phyloP scores from a whole-genome alignment of 2,113 vertebrate genomes.

The Hymenochirus boettgeri region DNA sequence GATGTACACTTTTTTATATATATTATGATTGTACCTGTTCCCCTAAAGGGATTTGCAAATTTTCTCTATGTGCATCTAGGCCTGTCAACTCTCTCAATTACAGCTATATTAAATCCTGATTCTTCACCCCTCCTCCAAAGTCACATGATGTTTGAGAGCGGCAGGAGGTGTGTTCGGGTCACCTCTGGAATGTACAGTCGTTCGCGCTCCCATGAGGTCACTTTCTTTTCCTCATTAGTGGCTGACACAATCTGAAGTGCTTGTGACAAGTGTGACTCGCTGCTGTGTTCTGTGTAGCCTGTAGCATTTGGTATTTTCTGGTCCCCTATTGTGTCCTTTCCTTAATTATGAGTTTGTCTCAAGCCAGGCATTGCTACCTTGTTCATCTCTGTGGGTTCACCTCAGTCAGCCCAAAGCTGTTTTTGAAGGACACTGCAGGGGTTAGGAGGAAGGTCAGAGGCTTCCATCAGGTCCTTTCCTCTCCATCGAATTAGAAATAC shows the following conservation, averaged over 20 bases:
- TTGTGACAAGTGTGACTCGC: conserved; percentile 55
- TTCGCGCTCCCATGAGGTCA: conserved; percentile 52
- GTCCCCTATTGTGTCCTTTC: conserved; percentile 43
- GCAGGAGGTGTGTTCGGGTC: conserved; percentile 29
- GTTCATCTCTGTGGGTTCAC: conserved; percentile 43
- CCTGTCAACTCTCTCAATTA: too few relatives aligned
- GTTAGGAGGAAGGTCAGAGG: conserved; percentile 34
- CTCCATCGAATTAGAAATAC: background rate
- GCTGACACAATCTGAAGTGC: conserved; percentile 51
- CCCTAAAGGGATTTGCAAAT: too few relatives aligned
- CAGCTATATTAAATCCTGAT: background rate
- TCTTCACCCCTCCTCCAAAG: background rate
- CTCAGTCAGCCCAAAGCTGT: conserved; percentile 38
- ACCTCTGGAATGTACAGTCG: conserved; percentile 36
- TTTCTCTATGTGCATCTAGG: too few relatives aligned
- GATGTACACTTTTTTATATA: too few relatives aligned
- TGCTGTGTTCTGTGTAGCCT: conserved; percentile 45
- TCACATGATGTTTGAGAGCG: conserved; percentile 15
- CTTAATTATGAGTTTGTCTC: conserved; percentile 44
- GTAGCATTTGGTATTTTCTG: conserved; percentile 13
- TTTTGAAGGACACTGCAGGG: conserved; percentile 39
- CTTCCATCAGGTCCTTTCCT: conserved; percentile 47
- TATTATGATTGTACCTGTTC: too few relatives aligned
- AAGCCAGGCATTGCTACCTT: conserved; percentile 34
- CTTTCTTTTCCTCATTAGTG: conserved; percentile 53